phyloP scores from a whole-genome alignment of 2,888 invertebrate genomes.

The Orthosia incerta region DNA sequence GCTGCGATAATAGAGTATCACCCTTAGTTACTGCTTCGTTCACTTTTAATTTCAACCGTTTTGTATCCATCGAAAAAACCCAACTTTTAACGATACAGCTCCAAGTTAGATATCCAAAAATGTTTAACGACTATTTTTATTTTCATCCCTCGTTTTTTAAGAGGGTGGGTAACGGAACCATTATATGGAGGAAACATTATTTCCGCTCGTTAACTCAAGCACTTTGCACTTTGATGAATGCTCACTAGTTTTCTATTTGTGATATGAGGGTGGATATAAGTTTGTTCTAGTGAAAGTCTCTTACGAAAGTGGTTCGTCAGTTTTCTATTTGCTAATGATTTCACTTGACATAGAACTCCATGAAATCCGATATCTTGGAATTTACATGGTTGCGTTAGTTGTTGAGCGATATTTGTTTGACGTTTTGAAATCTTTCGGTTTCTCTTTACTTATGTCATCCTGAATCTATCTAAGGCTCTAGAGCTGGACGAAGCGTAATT shows the following conservation, averaged over 20 bases:
- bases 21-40: background rate
- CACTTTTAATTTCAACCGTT: constrained; percentile 29
- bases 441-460: constrained; percentile 7
- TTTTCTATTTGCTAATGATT: constrained; percentile 59
- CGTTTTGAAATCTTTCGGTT: background rate
- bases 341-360: constrained; percentile 54
- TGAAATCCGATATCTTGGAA: constrained; percentile 40
- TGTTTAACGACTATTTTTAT: constrained; percentile 82
- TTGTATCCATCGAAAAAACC: constrained; percentile 19
- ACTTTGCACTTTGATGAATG: constrained; percentile 88
- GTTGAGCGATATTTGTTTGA: constrained; percentile 4
- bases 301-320: constrained; percentile 56
- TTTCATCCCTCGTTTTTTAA: constrained; percentile 74
- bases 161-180: constrained; percentile 82
- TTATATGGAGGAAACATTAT: constrained; percentile 88
- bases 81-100: constrained; percentile 64
- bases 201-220: constrained; percentile 89
- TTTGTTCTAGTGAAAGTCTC: constrained; percentile 59
- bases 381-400: constrained; percentile 50
- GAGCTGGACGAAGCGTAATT: too few species aligned
- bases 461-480: background rate
- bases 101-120: constrained; percentile 69
- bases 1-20: background rate
- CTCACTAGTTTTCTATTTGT: constrained; percentile 82
- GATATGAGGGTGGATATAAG: constrained; percentile 75